These are phyloP conservation scores for Girardia tigrina DNA, from an alignment of 2,888 invertebrate species.

Conservation along the genomic window DNA sequence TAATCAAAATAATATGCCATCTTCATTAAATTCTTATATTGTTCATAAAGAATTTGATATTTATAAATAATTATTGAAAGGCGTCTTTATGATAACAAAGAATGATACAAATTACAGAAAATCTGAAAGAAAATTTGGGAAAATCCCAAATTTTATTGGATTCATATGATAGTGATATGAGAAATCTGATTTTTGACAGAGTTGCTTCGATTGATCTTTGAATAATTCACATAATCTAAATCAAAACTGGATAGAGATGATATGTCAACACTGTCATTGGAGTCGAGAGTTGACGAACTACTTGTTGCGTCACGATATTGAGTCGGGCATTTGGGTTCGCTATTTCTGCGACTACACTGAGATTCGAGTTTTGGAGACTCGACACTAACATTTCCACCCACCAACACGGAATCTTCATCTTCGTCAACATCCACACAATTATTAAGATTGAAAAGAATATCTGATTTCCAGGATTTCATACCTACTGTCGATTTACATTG, in stretches of 20 bases:
- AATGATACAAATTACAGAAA: not conserved
- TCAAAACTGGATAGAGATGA: not conserved
- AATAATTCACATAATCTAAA: not conserved
- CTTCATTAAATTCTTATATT: not conserved
- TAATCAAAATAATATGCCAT: not conserved
- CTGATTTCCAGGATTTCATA: conserved; percentile 11
- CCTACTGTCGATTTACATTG: not conserved
- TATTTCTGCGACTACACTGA: not conserved
- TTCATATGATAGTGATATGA: not conserved
- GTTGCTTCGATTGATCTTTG: not conserved
- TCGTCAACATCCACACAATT: not conserved
- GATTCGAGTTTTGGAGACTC: not conserved
- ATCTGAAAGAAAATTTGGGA: not conserved
- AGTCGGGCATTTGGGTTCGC: not conserved
- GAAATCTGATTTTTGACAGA: not conserved
- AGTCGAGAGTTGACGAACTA: not conserved
- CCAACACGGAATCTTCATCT: not conserved
- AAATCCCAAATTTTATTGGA: not conserved
- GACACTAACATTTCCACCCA: not conserved
- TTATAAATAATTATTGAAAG: not conserved
- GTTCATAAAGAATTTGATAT: not conserved
- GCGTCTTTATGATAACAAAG: not conserved
- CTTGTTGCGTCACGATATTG: not conserved
- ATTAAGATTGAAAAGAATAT: conserved; percentile 15
- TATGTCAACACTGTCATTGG: conserved; percentile 3